phyloP scores from a whole-genome alignment of 2,797 vertebrate genomes.

The Argentina silus region DNA sequence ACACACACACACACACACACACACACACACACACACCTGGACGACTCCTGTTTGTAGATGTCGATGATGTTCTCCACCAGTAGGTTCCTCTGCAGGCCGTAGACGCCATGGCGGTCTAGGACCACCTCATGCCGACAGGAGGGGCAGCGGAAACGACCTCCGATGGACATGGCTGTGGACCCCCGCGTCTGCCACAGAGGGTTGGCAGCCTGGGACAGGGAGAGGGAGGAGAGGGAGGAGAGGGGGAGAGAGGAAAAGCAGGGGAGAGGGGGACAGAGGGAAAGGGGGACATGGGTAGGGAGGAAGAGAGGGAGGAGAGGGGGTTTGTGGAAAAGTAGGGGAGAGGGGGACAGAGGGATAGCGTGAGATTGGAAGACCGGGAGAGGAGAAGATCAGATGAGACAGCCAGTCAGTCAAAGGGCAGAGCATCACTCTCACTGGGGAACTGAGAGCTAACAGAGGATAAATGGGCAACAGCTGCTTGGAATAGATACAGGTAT shows the following conservation, averaged over 20 bases:
- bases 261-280: not conserved
- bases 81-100: conserved; percentile 89
- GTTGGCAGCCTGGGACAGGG: conserved; percentile 79
- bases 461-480: not conserved
- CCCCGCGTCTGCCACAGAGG: conserved; percentile 85
- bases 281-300: not conserved
- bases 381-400: not conserved
- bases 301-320: too few species aligned
- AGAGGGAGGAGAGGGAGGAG: not conserved
- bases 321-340: not conserved
- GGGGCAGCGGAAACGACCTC: conserved; percentile 88
- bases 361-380: conserved; percentile 78
- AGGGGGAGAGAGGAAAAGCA: not conserved
- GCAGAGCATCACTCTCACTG: not conserved
- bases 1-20: conserved; percentile 1
- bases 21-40: conserved; percentile 52
- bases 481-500: not conserved
- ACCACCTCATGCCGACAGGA: conserved; percentile 90
- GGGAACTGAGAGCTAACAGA: not conserved
- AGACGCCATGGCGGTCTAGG: conserved; percentile 89
- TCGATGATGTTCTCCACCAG: conserved; percentile 94
- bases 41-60: conserved; percentile 88
- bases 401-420: not conserved
- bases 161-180: conserved; percentile 75
- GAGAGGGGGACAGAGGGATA: not conserved